Conservation (phyloP, 2,113 vertebrate genomes). For the Zootoca vivipara region DNA sequence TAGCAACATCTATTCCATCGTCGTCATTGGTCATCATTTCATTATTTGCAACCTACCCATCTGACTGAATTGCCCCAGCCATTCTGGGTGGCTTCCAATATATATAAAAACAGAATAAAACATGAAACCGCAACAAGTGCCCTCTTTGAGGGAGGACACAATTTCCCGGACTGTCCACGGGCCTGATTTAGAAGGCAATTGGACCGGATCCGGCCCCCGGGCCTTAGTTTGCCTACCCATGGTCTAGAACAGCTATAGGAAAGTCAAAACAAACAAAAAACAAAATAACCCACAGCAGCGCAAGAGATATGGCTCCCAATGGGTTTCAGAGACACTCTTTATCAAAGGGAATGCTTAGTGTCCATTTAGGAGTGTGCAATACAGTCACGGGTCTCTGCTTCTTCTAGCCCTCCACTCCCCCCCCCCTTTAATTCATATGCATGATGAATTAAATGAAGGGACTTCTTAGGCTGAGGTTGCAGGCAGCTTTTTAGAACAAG, state of each 20-base stretch:
- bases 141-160: too few species aligned
- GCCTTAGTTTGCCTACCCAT: too few species aligned
- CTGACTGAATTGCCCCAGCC: too few species aligned
- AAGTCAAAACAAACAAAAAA: neutral
- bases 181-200: too few species aligned
- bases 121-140: too few species aligned
- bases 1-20: too few species aligned
- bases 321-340: neutral
- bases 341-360: too few species aligned
- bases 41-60: too few species aligned
- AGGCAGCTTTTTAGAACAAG: neutral
- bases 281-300: neutral
- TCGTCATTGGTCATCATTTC: too few species aligned
- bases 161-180: fast-evolving
- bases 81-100: too few species aligned
- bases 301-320: neutral
- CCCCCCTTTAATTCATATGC: neutral
- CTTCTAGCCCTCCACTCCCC: neutral
- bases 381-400: neutral
- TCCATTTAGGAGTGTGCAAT: neutral
- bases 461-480: neutral
- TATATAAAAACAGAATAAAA: too few species aligned
- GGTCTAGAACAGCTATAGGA: neutral
- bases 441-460: neutral
- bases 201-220: too few species aligned